phyloP scores from a whole-genome alignment of 35 echinoderm and acorn worm species.

The Patiria miniata region DNA sequence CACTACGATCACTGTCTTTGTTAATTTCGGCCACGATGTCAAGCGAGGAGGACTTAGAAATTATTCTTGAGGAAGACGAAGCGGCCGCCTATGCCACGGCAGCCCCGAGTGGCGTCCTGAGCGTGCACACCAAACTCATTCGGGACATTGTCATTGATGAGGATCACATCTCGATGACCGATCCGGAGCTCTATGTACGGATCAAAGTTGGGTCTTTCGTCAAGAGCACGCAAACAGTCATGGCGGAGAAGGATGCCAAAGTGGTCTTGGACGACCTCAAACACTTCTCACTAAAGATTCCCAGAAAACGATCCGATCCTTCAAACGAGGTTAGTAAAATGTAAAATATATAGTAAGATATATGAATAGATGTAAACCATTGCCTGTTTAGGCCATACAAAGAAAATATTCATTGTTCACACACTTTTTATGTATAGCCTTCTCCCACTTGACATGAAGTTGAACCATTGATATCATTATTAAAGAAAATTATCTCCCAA shows the following conservation, averaged over 20 bases:
- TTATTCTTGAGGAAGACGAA: constrained; percentile 19
- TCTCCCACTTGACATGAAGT: no score
- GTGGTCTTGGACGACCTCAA: constrained; percentile 78
- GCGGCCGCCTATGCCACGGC: constrained; percentile 7
- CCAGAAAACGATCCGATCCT: constrained; percentile 62
- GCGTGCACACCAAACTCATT: constrained; percentile 39
- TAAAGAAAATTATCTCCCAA: no score
- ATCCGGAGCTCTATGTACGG: constrained; percentile 84
- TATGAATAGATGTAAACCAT: no score
- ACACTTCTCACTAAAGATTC: constrained; percentile 85
- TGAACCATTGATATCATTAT: no score
- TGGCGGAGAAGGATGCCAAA: neutral
- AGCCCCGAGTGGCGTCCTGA: constrained; percentile 47
- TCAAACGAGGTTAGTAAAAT: constrained; percentile 48
- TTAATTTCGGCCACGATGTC: neutral
- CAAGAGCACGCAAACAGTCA: constrained; percentile 61
- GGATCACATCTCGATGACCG: constrained; percentile 17
- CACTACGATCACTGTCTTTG: no score
- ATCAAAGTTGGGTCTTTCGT: constrained; percentile 66
- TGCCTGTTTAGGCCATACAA: no score
- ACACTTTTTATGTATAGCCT: no score
- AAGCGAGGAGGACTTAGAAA: neutral
- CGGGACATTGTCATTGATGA: constrained; percentile 30
- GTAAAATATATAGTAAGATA: no score
- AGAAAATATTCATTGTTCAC: no score